Percentiles rank a stretch among this genome's conserved stretches.
These are phyloP conservation scores for Eudyptes chrysolophus DNA, from an alignment of 2,113 vertebrate species.

Conservation along the genomic window DNA sequence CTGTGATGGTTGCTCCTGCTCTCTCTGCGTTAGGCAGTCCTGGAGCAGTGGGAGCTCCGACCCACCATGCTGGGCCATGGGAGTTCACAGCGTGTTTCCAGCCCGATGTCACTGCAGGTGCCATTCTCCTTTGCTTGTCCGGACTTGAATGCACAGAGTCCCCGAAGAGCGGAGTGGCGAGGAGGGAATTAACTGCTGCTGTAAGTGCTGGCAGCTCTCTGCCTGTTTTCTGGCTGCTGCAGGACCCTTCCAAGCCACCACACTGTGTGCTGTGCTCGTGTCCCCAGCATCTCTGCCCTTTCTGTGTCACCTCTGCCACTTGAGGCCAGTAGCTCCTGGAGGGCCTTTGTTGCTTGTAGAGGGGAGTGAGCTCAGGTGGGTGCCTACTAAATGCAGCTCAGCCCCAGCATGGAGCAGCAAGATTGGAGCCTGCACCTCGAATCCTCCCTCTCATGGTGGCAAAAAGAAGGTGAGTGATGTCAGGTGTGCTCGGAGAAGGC, in stretches of 20 bases:
- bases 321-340: neutral
- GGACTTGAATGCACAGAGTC: neutral
- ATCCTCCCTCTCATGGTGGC: neutral
- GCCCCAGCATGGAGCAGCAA: neutral
- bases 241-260: neutral
- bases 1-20: neutral
- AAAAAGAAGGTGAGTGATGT: neutral
- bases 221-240: neutral
- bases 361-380: neutral
- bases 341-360: neutral
- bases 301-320: neutral
- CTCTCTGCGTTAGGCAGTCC: neutral
- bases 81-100: neutral
- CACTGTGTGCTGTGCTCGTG: neutral
- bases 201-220: neutral
- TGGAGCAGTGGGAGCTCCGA: neutral
- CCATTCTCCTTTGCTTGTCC: neutral
- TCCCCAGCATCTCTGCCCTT: neutral
- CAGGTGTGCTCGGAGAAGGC: neutral
- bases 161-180: fast-evolving
- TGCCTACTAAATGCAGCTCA: neutral
- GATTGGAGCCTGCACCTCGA: neutral
- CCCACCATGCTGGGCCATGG: neutral
- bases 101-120: neutral
- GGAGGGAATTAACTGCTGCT: neutral